A percentile compares a stretch with the other conserved stretches of the same genome.
These are phyloP conservation scores for Asteroscopus sphinx DNA, from an alignment of 2,888 invertebrate genomes.

Conservation along the genomic window DNA sequence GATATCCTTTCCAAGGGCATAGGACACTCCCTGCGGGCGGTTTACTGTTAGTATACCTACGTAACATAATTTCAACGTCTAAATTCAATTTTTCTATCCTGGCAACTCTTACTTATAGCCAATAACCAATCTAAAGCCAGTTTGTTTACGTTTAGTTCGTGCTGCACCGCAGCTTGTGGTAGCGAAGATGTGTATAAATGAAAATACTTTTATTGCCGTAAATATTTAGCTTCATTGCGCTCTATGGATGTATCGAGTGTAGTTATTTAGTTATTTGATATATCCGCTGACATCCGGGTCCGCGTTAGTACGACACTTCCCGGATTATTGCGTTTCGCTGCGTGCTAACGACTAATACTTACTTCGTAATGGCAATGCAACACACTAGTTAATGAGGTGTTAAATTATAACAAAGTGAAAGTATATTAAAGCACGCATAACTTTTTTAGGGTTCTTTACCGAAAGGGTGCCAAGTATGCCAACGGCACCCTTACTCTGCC, in stretches of 20 bases:
- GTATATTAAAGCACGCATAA: slow-evolving; percentile 42
- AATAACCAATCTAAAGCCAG: slow-evolving; percentile 54
- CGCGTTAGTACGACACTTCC: slow-evolving; percentile 54
- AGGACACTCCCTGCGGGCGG: slow-evolving; percentile 73
- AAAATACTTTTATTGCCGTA: slow-evolving; percentile 64
- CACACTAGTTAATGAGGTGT: slow-evolving; percentile 61
- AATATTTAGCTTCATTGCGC: slow-evolving; percentile 58
- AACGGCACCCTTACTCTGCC: too few relatives aligned
- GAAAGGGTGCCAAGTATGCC: too few relatives aligned
- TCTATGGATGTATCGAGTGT: slow-evolving; percentile 24
- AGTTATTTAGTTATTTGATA: slow-evolving; percentile 53
- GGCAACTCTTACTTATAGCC: slow-evolving; percentile 53
- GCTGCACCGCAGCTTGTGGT: slow-evolving; percentile 34
- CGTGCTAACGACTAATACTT: slow-evolving; percentile 51
- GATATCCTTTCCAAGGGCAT: slow-evolving; percentile 78
- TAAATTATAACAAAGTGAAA: slow-evolving; percentile 60
- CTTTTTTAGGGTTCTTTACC: slow-evolving; percentile 45
- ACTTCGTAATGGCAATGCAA: slow-evolving; percentile 52
- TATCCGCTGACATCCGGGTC: slow-evolving; percentile 48
- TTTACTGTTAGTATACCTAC: slow-evolving; percentile 46
- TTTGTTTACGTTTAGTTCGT: slow-evolving; percentile 57
- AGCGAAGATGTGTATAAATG: slow-evolving; percentile 40
- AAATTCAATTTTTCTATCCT: slow-evolving; percentile 48
- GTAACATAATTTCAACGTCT: slow-evolving; percentile 58
- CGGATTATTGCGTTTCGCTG: slow-evolving; percentile 54